phyloP scores from a whole-genome alignment of 2,797 vertebrate species.

The Mareca penelope region DNA sequence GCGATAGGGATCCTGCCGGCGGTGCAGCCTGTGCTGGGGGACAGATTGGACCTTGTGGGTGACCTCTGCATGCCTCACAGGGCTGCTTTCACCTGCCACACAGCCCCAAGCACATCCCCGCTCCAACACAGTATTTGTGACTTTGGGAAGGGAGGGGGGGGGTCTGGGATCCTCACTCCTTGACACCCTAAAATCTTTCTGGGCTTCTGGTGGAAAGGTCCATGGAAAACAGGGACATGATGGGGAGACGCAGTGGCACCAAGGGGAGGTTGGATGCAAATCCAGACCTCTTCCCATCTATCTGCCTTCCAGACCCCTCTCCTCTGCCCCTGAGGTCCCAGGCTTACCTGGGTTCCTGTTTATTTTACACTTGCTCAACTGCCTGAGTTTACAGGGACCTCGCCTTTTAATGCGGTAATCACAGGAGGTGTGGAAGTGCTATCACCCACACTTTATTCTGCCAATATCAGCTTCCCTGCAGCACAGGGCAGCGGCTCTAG shows the following conservation, averaged over 20 bases:
- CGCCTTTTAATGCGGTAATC: not conserved
- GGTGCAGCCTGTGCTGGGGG: not conserved
- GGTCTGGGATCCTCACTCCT: not conserved
- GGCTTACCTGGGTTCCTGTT: not conserved
- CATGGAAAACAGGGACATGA: not conserved
- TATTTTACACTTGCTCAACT: not conserved
- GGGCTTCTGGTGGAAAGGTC: not conserved
- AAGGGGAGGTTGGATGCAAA: not conserved
- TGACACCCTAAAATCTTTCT: not conserved
- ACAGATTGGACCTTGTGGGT: conserved; percentile 14
- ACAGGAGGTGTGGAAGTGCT: not conserved
- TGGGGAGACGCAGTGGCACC: not conserved
- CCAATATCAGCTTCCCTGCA: not conserved
- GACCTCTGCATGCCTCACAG: not conserved
- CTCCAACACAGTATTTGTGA: not conserved
- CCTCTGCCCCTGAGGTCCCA: not conserved
- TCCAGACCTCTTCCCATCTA: not conserved
- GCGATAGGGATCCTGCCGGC: not conserved
- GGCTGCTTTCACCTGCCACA: not conserved
- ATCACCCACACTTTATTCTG: not conserved
- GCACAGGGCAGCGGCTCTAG: not conserved
- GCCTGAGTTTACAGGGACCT: not conserved
- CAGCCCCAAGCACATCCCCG: not conserved
- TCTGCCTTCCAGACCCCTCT: not conserved
- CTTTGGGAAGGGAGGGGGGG: not conserved